Evolutionary conservation across 2,888 invertebrate species (phyloP), one percentile per base, ranked within the genome.

Genomic region (Oasisia sp.): DNA sequence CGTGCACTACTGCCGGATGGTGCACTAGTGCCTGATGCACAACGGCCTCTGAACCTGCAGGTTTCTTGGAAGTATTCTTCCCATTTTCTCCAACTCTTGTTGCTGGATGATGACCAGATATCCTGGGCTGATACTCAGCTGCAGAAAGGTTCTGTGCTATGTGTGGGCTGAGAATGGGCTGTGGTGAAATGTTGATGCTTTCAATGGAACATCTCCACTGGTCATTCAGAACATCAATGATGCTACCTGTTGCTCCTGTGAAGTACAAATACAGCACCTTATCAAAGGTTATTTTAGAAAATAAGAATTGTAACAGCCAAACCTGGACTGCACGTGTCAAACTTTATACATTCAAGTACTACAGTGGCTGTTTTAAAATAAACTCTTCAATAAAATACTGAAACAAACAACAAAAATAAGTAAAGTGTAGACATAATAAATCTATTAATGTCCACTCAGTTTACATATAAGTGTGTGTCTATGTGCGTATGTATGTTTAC

Each of bases 151-250:
- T 74, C 74, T 74, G 74, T 74, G 74, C 74, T 19, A 74, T 5
- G 74, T 27, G 3, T 74, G 74, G 27, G 14, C 74, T 27, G 27
- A 74, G 74, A 74, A 7, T n/a, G 14, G 74, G 74, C n/a, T 74
- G 74, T 74, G 74, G 74, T 27, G 27, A 19, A 7, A 74, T 7
- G 27, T 74, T n/a, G 74, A 74, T n/a, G 7, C 74, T 74, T 74
- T 74, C 74, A 27, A 74, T 74, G 74, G 74, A 74, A 74, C 74
- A 74, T 27, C 74, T 74, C 74, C 74, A 74, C 74, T 74, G 74
- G 74, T 74, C n/a, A n/a, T 74, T 74, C 27, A 74, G 74, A 74
- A 74, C 27, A n/a, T 74, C n/a, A n/a, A 74, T 74, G 27, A 74
- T 74, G 74, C 74, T 74, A 3, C 74, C 74, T 27, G 27, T 27